Base-by-base conservation (phyloP, 2,888 invertebrate species). In the Galeruca laticollis region DNA sequence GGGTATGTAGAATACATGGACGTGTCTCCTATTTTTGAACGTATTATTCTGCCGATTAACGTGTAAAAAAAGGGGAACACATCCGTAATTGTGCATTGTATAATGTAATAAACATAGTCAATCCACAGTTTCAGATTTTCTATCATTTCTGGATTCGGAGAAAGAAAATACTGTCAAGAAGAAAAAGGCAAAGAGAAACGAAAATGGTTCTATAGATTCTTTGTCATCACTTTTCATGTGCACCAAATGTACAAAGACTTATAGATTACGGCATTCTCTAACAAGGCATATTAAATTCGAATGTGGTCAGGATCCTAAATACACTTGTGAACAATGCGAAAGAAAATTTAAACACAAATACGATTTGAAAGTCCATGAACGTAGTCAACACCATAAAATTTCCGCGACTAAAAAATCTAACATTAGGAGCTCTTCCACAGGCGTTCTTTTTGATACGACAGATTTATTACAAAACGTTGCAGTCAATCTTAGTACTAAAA, bases 291-390 rank as follows among this genome's bases (percentile, higher is more conserved):
- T 87, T 8, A 84, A 84, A 70, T 88, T 87, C 77, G 88, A 88
- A 74, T 88, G 88, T 72, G 88, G 88, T 0, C 85, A 87, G 64
- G 89, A 89, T 76, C 90, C 90, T 1, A 88, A 88, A 77, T 90
- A 90, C 81, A 88, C 89, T 73, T 90, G 90, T 74, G 87, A 87
- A 43, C 86, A 89, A 77, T 90, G 90, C 82, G 88, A 89, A 79
- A 89, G 89, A 82, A 88, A 87, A 79, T 90, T 87, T 76, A 87
- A 87, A 71, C 84, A 87, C 60, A 86, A 87, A 73, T 88, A 88
- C 75, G 87, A 87, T 74, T 77, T 87, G 31, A 86, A 82, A 6
- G 86, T 87, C 35, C 88, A 88, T 72, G 76, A 82, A 35, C 83
- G 81, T 33, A 79, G 79, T 10, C 84, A 83, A 68, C 88, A 87